A percentile compares a stretch with the other conserved stretches of the same genome.
Evolutionary conservation across 2,888 invertebrate genomes (phyloP).

Genomic region (Agrochola circellaris): DNA sequence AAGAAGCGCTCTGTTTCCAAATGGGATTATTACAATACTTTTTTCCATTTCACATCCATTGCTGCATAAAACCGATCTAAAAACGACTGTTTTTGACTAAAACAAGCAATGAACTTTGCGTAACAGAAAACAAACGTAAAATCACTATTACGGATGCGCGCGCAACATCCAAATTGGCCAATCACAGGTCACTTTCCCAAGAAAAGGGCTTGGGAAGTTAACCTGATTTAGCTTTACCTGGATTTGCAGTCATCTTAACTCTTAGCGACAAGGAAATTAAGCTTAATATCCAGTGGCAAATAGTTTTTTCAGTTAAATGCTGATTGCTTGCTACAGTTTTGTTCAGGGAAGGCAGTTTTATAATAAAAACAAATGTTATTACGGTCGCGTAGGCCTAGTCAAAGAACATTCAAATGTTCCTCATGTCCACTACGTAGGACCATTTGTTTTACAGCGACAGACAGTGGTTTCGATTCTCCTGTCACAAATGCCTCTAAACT

Average conservation of each 20-base stretch:
- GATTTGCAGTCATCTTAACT: slow-evolving; percentile 1
- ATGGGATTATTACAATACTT: slow-evolving; percentile 10
- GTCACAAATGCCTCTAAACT: no score
- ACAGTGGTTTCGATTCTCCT: no score
- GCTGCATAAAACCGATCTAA: slow-evolving; percentile 9
- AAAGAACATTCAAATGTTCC: no score
- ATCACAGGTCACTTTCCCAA: slow-evolving; percentile 71
- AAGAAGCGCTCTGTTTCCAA: slow-evolving; percentile 28
- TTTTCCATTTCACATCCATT: slow-evolving; percentile 23
- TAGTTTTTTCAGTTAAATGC: not conserved
- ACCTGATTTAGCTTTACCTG: slow-evolving; percentile 52
- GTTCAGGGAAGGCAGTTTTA: slow-evolving; percentile 28
- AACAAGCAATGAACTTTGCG: slow-evolving; percentile 44
- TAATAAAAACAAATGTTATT: slow-evolving; percentile 41
- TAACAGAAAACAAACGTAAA: slow-evolving; percentile 7
- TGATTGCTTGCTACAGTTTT: slow-evolving; percentile 32
- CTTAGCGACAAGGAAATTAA: fast-evolving
- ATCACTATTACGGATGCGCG: slow-evolving; percentile 70
- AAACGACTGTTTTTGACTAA: not conserved
- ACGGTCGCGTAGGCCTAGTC: not conserved
- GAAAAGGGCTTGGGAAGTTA: slow-evolving; percentile 74
- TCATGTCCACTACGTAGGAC: not conserved
- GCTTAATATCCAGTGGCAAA: slow-evolving; percentile 19
- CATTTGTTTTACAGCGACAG: no score
- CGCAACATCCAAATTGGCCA: slow-evolving; percentile 76